Conservation (phyloP, 2,113 vertebrate genomes). For the Odobenus rosmarus region DNA sequence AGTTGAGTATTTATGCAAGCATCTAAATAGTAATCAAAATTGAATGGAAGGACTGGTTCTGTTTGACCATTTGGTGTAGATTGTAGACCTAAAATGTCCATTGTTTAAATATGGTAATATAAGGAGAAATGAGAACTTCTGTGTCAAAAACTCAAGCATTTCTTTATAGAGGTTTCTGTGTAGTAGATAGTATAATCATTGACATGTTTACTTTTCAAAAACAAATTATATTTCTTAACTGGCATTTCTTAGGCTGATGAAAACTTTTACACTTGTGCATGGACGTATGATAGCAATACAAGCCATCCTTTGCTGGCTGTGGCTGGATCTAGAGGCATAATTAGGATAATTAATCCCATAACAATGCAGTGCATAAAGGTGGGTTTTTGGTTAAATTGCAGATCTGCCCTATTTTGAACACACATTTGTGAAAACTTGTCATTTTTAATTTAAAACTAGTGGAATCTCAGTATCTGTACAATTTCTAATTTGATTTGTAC, state of each 20-base stretch:
- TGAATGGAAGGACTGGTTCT: not conserved
- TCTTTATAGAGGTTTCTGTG: not conserved
- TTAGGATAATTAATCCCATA: conserved; percentile 98
- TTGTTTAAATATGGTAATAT: not conserved
- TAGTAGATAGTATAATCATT: not conserved
- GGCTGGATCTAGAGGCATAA: conserved; percentile 97
- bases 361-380: conserved; percentile 99
- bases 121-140: not conserved
- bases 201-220: conserved; percentile 38
- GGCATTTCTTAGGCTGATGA: conserved; percentile 92
- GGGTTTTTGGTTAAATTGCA: conserved; percentile 39
- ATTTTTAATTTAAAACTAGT: conserved; percentile 44
- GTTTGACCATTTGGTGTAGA: not conserved
- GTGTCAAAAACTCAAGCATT: not conserved
- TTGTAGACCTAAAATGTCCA: not conserved
- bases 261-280: conserved; percentile 99
- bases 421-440: not conserved
- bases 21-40: not conserved
- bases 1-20: not conserved
- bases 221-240: conserved; percentile 84
- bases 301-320: conserved; percentile 97
- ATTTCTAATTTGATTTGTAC: conserved; percentile 27
- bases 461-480: not conserved
- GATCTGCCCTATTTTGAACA: not conserved
- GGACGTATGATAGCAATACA: conserved; percentile 98